Evolutionary conservation across 2,113 vertebrate species (phyloP), one percentile per base, ranked within the genome.

Genomic region (Melanotaenia duboulayi): DNA sequence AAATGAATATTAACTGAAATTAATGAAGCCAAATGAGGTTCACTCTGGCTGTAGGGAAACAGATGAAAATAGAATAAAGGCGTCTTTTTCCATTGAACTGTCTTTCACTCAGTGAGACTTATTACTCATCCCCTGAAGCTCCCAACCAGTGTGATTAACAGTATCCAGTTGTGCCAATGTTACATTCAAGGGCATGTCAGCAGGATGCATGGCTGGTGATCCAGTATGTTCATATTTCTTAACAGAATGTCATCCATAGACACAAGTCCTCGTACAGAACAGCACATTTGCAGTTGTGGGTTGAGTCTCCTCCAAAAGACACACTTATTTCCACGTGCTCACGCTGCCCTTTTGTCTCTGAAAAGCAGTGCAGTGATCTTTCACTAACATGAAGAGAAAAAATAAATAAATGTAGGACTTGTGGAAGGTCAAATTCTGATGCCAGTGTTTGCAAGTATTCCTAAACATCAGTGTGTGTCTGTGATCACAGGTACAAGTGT

Each of bases 401-500:
- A 7, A 50, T 46, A 46, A 23, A 48, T 11, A 13, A 3, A 23
- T n/a, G 51, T 1, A 13, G 44, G 68, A 4, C 24, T 19, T 40
- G 60, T 22, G 22, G 65, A 71, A 86, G 74, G 62, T 81, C 23
- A 9, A 9, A 35, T 7, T 35, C 1, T 35, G 28, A 28, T 28
- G 28, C n/a, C n/a, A n/a, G n/a, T n/a, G n/a, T n/a, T n/a, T n/a
- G n/a, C 32, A 6, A 9, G 7, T 35, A 35, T 9, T 35, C 8
- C 32, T 67, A 11, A 39, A 42, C 4, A 42, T 17, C 42, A 4
- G 13, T 46, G 42, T 46, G 42, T 46, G 42, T 28, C 28, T 3
- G 28, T 28, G 28, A 28, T 28, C 3, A 4, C 28, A 6, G 28
- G 28, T 28, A 28, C 42, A 46, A 17, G 11, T 73, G 13, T 69